Conservation (phyloP, 2,113 vertebrate species). For the Eurystomus gularis region DNA sequence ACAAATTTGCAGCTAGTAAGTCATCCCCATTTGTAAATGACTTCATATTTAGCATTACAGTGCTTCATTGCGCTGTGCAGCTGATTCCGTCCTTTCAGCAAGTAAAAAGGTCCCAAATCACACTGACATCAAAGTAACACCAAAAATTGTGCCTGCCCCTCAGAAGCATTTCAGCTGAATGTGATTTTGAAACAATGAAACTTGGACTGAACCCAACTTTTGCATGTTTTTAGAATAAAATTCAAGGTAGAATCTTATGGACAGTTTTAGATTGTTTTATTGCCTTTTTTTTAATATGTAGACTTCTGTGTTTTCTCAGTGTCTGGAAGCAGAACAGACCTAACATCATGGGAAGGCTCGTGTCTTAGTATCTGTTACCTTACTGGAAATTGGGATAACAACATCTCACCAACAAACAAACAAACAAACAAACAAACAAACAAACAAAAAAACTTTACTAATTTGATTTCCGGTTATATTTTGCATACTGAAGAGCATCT, state of each 20-base stretch:
- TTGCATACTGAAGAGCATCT: not conserved
- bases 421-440: not conserved
- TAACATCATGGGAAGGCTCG: not conserved
- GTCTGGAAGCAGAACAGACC: not conserved
- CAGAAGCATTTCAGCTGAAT: not conserved
- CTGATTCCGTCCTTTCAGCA: not conserved
- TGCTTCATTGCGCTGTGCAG: not conserved
- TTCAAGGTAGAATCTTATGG: not conserved
- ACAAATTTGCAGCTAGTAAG: not conserved
- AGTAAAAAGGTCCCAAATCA: not conserved
- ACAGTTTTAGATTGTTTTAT: not conserved
- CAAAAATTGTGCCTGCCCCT: not conserved
- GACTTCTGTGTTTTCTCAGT: not conserved
- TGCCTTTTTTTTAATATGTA: not conserved
- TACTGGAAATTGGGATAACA: not conserved
- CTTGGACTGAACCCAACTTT: not conserved
- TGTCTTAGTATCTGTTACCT: not conserved
- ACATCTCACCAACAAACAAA: not conserved
- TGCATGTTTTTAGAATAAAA: not conserved
- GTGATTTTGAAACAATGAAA: not conserved
- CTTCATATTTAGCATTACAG: not conserved
- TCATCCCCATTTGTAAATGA: not conserved
- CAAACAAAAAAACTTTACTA: not conserved
- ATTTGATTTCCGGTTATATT: constrained; percentile 6
- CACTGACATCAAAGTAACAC: not conserved